Percentiles rank a stretch among this genome's conserved stretches.
Conservation (phyloP, 2,113 vertebrate species). For the Eclectus roratus region DNA sequence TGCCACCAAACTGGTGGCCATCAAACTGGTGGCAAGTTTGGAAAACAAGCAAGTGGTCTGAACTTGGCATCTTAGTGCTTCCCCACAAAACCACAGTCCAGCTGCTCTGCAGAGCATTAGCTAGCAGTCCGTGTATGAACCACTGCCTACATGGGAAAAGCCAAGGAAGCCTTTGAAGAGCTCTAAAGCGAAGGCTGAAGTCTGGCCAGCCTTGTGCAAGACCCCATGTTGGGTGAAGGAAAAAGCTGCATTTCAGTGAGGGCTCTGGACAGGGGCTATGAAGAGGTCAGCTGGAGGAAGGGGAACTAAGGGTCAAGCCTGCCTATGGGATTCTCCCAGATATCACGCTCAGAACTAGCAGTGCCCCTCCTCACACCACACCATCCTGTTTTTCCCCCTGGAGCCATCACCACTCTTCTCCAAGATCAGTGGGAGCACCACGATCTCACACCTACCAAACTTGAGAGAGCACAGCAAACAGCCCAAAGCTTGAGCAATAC, state of each 20-base stretch:
- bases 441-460: rapidly evolving
- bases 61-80: background rate
- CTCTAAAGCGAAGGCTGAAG: background rate
- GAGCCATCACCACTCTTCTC: background rate
- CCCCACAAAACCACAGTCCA: background rate
- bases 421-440: background rate
- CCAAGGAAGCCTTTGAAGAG: rapidly evolving
- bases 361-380: rapidly evolving
- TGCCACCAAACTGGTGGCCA: background rate
- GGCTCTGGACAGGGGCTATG: rapidly evolving
- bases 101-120: background rate
- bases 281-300: background rate
- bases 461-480: rapidly evolving
- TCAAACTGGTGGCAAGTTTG: background rate
- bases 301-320: rapidly evolving
- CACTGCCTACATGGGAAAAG: background rate
- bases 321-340: background rate
- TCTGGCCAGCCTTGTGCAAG: background rate
- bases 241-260: background rate
- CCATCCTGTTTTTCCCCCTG: rapidly evolving
- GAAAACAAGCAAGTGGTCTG: background rate
- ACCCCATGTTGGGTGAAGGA: rapidly evolving
- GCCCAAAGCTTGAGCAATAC: background rate
- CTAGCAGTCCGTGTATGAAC: rapidly evolving
- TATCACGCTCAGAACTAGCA: background rate